A percentile compares a stretch with the other conserved stretches of the same genome.
Conservation (phyloP, 2,113 vertebrate species). For the Gallinago paraguaiae region DNA sequence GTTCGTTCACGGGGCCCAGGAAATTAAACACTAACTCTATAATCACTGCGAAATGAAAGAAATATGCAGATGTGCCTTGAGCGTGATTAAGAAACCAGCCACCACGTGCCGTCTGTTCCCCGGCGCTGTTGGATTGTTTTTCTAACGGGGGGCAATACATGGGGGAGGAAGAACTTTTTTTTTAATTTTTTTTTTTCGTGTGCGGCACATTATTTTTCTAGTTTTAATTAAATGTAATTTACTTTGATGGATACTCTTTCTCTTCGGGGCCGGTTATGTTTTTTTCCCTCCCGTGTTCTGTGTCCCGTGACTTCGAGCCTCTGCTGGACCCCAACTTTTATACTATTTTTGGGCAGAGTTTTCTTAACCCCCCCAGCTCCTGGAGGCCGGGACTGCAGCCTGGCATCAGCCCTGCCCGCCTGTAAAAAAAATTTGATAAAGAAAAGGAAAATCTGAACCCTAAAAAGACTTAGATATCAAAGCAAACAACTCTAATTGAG, state of each 20-base stretch:
- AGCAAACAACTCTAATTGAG: not conserved
- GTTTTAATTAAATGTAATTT: not conserved
- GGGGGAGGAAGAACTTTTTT: not conserved
- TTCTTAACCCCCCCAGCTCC: not conserved
- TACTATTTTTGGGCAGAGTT: not conserved
- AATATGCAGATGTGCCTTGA: conserved; percentile 31
- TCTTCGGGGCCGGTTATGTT: not conserved
- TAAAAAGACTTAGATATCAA: too few relatives aligned
- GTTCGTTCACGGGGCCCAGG: not conserved
- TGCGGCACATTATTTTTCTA: not conserved
- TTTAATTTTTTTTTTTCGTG: not conserved
- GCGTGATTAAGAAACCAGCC: not conserved
- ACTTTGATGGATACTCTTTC: not conserved
- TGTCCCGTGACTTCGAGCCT: not conserved
- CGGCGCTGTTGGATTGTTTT: not conserved
- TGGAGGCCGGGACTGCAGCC: rapidly evolving
- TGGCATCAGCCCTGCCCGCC: rapidly evolving
- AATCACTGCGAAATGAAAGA: not conserved
- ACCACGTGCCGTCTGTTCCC: not conserved
- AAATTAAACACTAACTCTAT: not conserved
- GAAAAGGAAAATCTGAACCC: not conserved
- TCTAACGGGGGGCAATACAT: not conserved
- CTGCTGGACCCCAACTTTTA: not conserved
- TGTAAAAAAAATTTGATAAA: not conserved
- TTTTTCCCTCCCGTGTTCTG: not conserved